Percentiles rank a stretch among this genome's conserved stretches.
These are phyloP conservation scores for Gobio gobio DNA, from an alignment of 2,113 vertebrate species.

Conservation along the genomic window DNA sequence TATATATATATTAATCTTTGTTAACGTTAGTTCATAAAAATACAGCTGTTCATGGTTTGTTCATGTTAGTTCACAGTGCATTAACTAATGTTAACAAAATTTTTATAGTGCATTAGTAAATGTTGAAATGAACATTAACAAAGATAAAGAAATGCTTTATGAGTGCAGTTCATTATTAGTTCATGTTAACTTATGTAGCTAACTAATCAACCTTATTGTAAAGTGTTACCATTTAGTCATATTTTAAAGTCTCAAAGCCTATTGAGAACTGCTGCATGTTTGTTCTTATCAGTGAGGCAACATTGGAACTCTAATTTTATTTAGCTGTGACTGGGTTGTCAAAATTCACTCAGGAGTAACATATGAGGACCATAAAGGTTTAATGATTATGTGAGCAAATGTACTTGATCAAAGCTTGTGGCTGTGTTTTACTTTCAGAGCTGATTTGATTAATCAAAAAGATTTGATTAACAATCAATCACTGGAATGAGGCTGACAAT, in stretches of 20 bases:
- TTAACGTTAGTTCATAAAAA: no score
- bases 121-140: no score
- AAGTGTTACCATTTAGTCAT: no score
- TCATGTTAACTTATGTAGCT: no score
- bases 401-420: neutral
- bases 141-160: no score
- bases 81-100: no score
- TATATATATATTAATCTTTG: no score
- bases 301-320: neutral
- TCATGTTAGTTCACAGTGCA: no score
- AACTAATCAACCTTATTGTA: no score
- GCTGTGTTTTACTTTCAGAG: neutral
- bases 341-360: neutral
- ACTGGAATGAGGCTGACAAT: neutral
- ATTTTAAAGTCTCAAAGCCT: neutral
- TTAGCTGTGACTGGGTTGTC: neutral
- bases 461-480: neutral
- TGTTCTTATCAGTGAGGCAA: neutral
- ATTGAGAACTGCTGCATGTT: neutral
- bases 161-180: no score
- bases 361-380: neutral
- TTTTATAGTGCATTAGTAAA: no score
- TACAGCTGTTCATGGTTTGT: no score
- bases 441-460: neutral
- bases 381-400: neutral